Evolutionary conservation across 1,140 invertebrate species (phyloP).

Genomic region (Sarcophaga peregrina): DNA sequence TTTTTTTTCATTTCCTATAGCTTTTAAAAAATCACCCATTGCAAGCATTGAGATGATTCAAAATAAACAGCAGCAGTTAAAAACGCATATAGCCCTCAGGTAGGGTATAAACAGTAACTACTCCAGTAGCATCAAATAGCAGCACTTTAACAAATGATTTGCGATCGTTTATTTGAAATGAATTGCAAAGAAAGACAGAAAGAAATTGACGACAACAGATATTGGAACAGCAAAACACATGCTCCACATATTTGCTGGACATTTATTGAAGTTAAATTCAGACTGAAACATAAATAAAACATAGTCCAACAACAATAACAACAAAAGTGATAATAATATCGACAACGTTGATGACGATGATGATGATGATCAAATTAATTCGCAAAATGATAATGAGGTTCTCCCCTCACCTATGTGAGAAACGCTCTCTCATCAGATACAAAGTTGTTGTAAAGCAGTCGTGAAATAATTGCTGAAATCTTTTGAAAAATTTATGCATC

Average conservation of each 20-base stretch:
- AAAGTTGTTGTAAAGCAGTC: background rate
- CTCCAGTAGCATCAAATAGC: no score
- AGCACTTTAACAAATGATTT: no score
- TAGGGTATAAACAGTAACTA: no score
- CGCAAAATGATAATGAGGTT: conserved; percentile 31
- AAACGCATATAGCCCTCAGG: no score
- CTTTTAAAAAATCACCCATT: no score
- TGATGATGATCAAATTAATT: conserved; percentile 35
- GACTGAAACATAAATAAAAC: conserved; percentile 65
- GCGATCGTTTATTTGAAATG: no score
- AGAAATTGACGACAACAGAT: conserved; percentile 66
- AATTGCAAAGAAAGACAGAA: no score
- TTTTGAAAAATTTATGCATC: conserved; percentile 43
- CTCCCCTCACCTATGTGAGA: no score
- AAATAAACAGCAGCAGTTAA: no score
- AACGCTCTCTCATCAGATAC: conserved; percentile 1
- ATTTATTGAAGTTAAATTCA: conserved; percentile 67
- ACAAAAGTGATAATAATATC: conserved; percentile 41
- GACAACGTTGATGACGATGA: conserved; percentile 45
- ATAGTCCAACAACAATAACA: conserved; percentile 58
- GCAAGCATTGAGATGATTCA: no score
- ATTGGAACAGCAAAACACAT: conserved; percentile 62
- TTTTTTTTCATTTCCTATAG: no score
- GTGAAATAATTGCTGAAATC: conserved; percentile 41
- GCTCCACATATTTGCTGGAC: conserved; percentile 67